These are phyloP conservation scores for Eonycteris spelaea DNA, from an alignment of 2,113 vertebrate species.

Conservation along the genomic window DNA sequence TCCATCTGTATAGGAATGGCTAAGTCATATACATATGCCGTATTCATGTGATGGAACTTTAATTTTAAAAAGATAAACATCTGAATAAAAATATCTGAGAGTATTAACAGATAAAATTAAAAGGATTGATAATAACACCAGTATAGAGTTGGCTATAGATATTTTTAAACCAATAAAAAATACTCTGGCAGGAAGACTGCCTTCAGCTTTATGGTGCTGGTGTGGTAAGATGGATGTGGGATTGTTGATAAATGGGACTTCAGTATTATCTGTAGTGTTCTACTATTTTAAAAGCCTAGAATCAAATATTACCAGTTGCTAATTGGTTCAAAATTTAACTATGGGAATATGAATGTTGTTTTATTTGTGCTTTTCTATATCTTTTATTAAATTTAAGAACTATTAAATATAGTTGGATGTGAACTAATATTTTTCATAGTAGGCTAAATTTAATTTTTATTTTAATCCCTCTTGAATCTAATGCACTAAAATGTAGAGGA, in stretches of 20 bases:
- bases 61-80: not conserved
- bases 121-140: not conserved
- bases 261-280: not conserved
- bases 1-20: not conserved
- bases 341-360: not conserved
- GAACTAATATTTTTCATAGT: conserved; percentile 1
- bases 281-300: not conserved
- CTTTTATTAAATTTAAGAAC: conserved; percentile 43
- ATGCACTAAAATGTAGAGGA: not conserved
- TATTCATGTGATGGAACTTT: not conserved
- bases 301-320: not conserved
- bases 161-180: not conserved
- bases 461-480: not conserved
- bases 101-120: not conserved
- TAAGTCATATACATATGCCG: not conserved
- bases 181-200: not conserved
- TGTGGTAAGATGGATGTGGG: not conserved
- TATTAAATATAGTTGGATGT: not conserved
- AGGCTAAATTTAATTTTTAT: conserved; percentile 10
- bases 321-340: not conserved
- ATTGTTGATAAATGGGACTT: not conserved
- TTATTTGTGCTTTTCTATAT: conserved; percentile 33
- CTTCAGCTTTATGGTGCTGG: not conserved
- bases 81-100: not conserved
- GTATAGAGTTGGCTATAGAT: not conserved